Percentiles rank a stretch among this genome's conserved stretches.
Evolutionary conservation across 64 coral and sea anemone genomes (phyloP).

Genomic region (Montipora foliosa): DNA sequence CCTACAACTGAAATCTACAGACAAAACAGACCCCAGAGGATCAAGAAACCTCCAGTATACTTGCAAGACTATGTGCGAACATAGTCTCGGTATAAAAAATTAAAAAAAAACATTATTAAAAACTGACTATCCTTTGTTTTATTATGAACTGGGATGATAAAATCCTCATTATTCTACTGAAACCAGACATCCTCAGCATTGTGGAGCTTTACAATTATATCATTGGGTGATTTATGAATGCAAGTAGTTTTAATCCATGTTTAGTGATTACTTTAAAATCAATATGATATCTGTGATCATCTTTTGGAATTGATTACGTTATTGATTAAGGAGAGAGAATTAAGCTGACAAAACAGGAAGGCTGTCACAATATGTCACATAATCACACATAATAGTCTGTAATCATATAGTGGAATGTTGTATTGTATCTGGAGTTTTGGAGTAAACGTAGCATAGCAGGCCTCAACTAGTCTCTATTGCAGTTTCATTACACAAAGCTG

Average conservation of each 20-base stretch:
- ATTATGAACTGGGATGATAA: not conserved
- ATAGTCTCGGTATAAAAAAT: not conserved
- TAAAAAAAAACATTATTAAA: not conserved
- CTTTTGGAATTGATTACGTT: not conserved
- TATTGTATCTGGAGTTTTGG: too few species aligned
- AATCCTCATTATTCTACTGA: not conserved
- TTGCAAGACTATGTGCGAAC: not conserved
- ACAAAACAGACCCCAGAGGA: not conserved
- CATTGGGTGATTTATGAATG: not conserved
- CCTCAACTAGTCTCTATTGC: too few species aligned
- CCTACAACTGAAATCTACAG: not conserved
- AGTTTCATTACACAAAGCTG: too few species aligned
- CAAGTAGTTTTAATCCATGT: too few species aligned
- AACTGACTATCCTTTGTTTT: not conserved
- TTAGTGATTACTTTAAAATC: too few species aligned
- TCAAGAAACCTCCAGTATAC: not conserved
- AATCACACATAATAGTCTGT: not conserved
- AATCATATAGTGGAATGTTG: too few species aligned
- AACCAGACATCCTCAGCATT: not conserved
- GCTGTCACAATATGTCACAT: not conserved
- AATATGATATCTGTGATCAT: too few species aligned
- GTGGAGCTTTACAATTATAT: not conserved
- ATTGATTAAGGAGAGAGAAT: not conserved
- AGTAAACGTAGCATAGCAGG: too few species aligned
- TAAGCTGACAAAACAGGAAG: not conserved